Percentiles rank a stretch among this genome's conserved stretches.
Evolutionary conservation across 2,797 vertebrate species (phyloP).

Genomic region (Glossophaga mutica): DNA sequence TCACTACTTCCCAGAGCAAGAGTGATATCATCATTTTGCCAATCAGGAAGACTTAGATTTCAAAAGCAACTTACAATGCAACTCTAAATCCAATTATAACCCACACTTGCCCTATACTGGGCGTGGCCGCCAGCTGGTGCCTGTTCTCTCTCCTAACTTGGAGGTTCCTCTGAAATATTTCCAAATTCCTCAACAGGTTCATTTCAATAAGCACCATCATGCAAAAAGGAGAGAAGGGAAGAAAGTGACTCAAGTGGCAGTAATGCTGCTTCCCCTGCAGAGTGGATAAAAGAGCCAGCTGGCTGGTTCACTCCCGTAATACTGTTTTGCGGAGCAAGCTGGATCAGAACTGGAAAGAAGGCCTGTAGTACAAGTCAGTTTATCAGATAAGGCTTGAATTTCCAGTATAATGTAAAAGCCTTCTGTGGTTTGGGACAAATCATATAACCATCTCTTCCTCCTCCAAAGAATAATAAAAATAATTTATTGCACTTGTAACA

Average conservation of each 20-base stretch:
- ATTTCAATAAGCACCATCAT: background rate
- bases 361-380: background rate
- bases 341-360: background rate
- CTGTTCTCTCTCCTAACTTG: background rate
- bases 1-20: background rate
- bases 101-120: background rate
- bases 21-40: background rate
- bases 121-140: background rate
- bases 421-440: constrained; percentile 28
- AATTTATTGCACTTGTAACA: constrained; percentile 49
- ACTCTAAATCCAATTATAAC: background rate
- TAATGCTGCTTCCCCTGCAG: background rate
- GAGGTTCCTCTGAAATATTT: constrained; percentile 35
- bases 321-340: background rate
- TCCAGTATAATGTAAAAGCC: background rate
- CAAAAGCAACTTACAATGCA: background rate
- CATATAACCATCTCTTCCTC: constrained; percentile 34
- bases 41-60: background rate
- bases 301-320: rapidly evolving
- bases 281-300: background rate
- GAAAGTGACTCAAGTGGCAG: background rate
- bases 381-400: background rate
- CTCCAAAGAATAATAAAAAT: constrained; percentile 64
- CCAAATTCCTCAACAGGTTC: constrained; percentile 22
- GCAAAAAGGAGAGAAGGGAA: constrained; percentile 8